Base-by-base conservation (phyloP, 2,888 invertebrate species). In the Perdita meconis region DNA sequence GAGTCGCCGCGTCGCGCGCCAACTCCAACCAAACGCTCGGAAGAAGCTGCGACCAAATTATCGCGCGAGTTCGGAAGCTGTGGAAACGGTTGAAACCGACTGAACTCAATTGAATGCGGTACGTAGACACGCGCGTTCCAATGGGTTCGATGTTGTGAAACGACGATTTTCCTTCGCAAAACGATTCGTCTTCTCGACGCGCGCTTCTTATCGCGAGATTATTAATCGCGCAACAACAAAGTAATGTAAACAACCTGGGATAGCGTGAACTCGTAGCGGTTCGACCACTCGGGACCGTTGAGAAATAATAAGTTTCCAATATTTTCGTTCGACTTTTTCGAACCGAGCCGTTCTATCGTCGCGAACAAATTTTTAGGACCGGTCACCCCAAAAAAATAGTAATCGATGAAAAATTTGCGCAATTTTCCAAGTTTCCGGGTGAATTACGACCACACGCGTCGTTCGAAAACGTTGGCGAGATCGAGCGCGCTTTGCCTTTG, bases 141-240 rank as follows among this genome's bases (percentile, higher is more conserved):
- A 34, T 60, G 38, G 10, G 34, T 13, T 13, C 44, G 40, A 22
- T 53, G 64, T 64, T 68, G 51, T 40, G 47, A 30, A 47, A 51
- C 34, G 74, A 36, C 61, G 56, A 69, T 55, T 66, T 70, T 63
- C 74, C 64, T 70, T 66, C 61, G 61, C 13, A 47, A 2, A 65
- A 76, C 75, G 81, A 84, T 83, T 85, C 76, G 85, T 80, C n/a
- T n/a, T n/a, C n/a, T 80, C 76, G 47, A 47, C 71, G 47, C 78
- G 74, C 80, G n/a, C n/a, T n/a, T 86, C 81, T 86, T 86, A 83
- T 86, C 86, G 85, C 82, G 78, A 87, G 90, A 89, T 90, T 89
- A 83, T 85, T 89, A 90, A 90, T 91, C 89, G 85, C 72, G 84
- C 86, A 87, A 89, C 90, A 89, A 89, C 90, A 90, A 89, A 89